Evolutionary conservation across 2,797 vertebrate species (phyloP), one percentile per base, ranked within the genome.

Genomic region (Sebastolobus alascanus): DNA sequence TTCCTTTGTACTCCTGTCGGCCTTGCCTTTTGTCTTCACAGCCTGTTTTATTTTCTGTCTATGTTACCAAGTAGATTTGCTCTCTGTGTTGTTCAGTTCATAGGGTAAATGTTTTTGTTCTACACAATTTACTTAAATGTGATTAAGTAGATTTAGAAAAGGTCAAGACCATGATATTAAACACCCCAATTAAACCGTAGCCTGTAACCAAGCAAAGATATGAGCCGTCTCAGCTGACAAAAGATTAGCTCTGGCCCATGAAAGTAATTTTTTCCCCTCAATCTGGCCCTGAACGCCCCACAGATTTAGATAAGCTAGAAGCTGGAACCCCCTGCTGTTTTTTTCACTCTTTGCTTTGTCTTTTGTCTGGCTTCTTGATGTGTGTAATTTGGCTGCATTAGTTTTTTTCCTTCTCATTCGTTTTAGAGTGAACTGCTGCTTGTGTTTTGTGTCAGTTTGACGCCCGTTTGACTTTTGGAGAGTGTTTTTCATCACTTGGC

Each of bases 21-120:
- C 91, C 87, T 83, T 93, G 94, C 93, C 81, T 83, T 90, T 89
- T 76, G 84, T 92, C 94, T 79, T 93, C 88, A 91, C 91, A 94
- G 94, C 92, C 92, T 93, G 84, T 79, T 80, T 70, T 40, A 61
- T 61, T 46, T 80, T 74, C 61, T 68, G 27, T 82, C 31, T 82
- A 27, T 63, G 14, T 77, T 59, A 56, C 38, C 33, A 10, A 58
- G 72, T 92, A 82, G 46, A 75, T 27, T 73, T 79, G 14, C 31
- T 75, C 50, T 82, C 54, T 78, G 55, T 79, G 63, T 83, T 33
- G 55, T 71, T 89, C 31, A 61, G 59, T 54, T 84, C 68, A 61
- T 25, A n/a, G 14, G 64, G 22, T 50, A 65, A 60, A 54, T 73
- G 29, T 78, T 80, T 25, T 50, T 73, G 22, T 52, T 72, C 56